phyloP scores from a whole-genome alignment of 92 coral and sea anemone species.

The Zoanthus solanderi region DNA sequence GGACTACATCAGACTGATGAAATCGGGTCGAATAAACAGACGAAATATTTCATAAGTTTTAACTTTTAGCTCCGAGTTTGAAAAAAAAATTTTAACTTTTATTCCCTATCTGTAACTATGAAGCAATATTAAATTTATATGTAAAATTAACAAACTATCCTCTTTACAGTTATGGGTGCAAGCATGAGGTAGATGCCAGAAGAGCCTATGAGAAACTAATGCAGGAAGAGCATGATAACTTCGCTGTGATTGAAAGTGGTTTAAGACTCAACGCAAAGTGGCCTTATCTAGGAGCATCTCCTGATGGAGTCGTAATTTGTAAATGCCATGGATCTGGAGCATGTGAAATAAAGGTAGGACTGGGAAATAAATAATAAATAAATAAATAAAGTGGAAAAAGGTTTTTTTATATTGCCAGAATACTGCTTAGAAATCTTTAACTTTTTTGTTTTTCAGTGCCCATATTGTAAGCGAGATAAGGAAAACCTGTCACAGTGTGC shows the following conservation, averaged over 20 bases:
- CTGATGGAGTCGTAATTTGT: slow-evolving; percentile 55
- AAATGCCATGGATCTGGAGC: slow-evolving; percentile 50
- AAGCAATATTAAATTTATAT: slow-evolving; percentile 3
- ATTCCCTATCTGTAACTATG: background rate
- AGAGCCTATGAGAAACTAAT: slow-evolving; percentile 24
- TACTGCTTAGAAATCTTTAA: slow-evolving; percentile 5
- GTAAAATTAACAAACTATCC: slow-evolving; percentile 2
- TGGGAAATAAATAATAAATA: background rate
- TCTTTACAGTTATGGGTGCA: slow-evolving; percentile 53
- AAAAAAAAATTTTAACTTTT: no score
- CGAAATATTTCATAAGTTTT: no score
- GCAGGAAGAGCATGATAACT: slow-evolving; percentile 35
- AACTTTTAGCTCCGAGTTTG: no score
- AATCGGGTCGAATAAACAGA: no score
- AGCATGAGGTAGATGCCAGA: slow-evolving; percentile 54
- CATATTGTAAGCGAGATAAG: slow-evolving; percentile 49
- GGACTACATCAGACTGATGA: no score
- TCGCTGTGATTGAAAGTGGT: slow-evolving; percentile 37
- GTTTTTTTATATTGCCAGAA: background rate
- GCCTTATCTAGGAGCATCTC: slow-evolving; percentile 54
- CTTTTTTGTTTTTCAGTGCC: slow-evolving; percentile 44
- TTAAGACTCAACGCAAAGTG: slow-evolving; percentile 36
- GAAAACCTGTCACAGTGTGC: slow-evolving; percentile 51
- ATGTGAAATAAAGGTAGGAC: slow-evolving; percentile 58
- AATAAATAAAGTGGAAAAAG: slow-evolving; percentile 17